These are phyloP conservation scores for Heliocidaris tuberculata DNA, from an alignment of 35 echinoderm and acorn worm genomes.

Conservation along the genomic window DNA sequence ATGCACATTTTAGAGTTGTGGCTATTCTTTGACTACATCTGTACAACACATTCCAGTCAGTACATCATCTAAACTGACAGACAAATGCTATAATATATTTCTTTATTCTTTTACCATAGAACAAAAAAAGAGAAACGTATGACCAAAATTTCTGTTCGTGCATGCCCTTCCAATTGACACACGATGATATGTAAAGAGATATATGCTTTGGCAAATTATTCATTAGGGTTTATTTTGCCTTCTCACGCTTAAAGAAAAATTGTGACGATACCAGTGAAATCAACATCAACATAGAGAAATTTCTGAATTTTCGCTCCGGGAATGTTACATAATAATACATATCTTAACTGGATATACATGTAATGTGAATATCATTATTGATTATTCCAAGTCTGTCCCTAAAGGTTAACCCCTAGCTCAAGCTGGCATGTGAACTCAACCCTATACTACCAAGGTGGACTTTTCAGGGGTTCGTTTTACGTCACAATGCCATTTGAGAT, in stretches of 20 bases:
- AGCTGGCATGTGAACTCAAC: not conserved
- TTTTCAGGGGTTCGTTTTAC: not conserved
- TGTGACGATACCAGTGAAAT: not conserved
- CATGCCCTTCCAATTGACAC: too few species aligned
- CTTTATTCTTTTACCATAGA: too few species aligned
- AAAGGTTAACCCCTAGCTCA: not conserved
- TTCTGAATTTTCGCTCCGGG: not conserved
- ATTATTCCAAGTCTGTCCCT: not conserved
- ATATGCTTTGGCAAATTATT: not conserved
- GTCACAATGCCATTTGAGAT: not conserved
- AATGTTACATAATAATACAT: not conserved
- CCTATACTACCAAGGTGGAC: not conserved
- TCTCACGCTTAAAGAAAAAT: not conserved
- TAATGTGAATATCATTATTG: constrained; percentile 4
- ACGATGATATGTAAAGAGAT: too few species aligned
- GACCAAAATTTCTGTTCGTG: too few species aligned
- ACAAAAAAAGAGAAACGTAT: too few species aligned
- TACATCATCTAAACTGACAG: too few species aligned
- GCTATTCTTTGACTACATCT: too few species aligned
- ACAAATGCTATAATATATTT: too few species aligned
- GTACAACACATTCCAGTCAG: too few species aligned
- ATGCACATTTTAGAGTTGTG: too few species aligned
- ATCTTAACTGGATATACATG: not conserved
- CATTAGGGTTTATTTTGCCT: not conserved
- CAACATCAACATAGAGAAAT: not conserved